These are phyloP conservation scores for Seriola aureovittata DNA, from an alignment of 2,113 vertebrate genomes.

Conservation along the genomic window DNA sequence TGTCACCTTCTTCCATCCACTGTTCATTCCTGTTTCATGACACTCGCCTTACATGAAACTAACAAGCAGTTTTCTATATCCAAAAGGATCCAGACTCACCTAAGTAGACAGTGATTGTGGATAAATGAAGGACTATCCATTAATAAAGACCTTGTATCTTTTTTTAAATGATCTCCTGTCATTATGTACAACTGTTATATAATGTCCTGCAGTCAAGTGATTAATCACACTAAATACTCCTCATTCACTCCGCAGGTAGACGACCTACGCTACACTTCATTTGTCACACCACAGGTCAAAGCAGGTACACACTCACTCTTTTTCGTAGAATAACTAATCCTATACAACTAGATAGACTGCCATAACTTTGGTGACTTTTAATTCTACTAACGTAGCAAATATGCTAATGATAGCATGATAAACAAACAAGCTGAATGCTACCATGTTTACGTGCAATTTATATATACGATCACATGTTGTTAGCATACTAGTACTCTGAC, in stretches of 20 bases:
- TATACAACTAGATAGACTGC: background rate
- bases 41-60: slow-evolving; percentile 49
- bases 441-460: background rate
- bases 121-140: slow-evolving; percentile 26
- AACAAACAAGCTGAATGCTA: background rate
- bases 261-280: too few relatives aligned
- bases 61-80: background rate
- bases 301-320: background rate
- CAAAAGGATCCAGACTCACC: slow-evolving; percentile 18
- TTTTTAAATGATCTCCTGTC: slow-evolving; percentile 21
- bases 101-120: slow-evolving; percentile 26
- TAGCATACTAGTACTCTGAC: background rate
- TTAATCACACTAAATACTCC: slow-evolving; percentile 1
- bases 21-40: slow-evolving; percentile 23
- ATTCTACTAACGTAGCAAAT: background rate
- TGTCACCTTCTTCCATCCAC: background rate
- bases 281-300: too few relatives aligned
- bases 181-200: slow-evolving; percentile 44
- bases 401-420: background rate
- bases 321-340: background rate
- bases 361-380: background rate
- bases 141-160: slow-evolving; percentile 58
- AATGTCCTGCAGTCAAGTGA: slow-evolving; percentile 26
- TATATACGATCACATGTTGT: background rate
- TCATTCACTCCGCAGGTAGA: slow-evolving; percentile 2